Base-by-base conservation (phyloP, 2,888 invertebrate genomes). In the Bombylius discolor region DNA sequence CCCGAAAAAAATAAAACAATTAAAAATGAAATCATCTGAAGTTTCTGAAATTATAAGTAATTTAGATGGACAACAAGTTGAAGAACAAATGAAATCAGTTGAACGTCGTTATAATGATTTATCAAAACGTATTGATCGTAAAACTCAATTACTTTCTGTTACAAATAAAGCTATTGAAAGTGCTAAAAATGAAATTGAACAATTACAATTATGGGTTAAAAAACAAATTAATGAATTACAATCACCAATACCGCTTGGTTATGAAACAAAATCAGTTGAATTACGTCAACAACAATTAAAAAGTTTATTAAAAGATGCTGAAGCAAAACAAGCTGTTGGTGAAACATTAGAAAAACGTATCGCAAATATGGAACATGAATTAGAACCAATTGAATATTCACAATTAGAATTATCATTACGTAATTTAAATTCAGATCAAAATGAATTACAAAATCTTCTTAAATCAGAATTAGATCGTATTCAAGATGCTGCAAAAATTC, bases 41-140 rank as follows among this genome's bases (percentile, higher is more conserved):
- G 87, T 90, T 8, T 83, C 83, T 57, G 85, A 87, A 60, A 83
- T 88, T 34, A 87, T 91, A 12, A 90, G 88, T 70, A 91, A 91
- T 70, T 76, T 92, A 61, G 93, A 93, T 68, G 86, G 88, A 0
- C 91, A 93, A 68, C 92, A 93, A 76, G 85, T 93, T 3, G 91
- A 92, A 68, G 93, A 93, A 70, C 89, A 89, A 80, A 79, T 89
- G 70, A 90, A 89, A 69, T 85, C 88, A 0, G 79, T 89, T 1
- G 92, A 94, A 68, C 80, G 92, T 61, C 81, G 89, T 59, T 87
- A 89, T 66, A 86, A 85, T 60, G 93, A 94, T 66, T 81, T 92
- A 1, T 81, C 83, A 1, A 93, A 92, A 69, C 82, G 91, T 54
- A 80, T 92, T 52, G 87, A 89, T 68, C 81, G 93, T 53, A 93